Evolutionary conservation across 2,888 invertebrate species (phyloP).

Genomic region (Deilephila elpenor): DNA sequence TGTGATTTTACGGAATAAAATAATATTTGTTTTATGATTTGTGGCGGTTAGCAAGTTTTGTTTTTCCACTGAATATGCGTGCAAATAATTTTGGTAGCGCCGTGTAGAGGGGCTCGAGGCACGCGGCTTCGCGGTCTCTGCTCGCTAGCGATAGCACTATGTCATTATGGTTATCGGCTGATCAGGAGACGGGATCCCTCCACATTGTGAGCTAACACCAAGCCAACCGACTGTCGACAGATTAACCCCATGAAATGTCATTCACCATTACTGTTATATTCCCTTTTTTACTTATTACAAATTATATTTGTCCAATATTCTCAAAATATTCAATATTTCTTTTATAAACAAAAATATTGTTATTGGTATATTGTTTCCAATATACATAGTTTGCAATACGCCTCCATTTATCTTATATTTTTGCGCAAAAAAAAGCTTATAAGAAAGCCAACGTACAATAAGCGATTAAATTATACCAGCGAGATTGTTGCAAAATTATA

Average conservation of each 20-base stretch:
- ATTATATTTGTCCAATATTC: not conserved
- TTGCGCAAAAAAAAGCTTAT: not conserved
- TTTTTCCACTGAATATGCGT: not conserved
- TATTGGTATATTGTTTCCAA: not conserved
- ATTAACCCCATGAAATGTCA: conserved; percentile 27
- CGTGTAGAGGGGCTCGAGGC: not conserved
- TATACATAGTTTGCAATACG: not conserved
- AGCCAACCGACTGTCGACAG: conserved; percentile 32
- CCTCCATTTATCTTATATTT: not conserved
- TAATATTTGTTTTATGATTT: not conserved
- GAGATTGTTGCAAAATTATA: conserved; percentile 22
- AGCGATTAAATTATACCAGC: conserved; percentile 16
- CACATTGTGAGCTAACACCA: conserved; percentile 32
- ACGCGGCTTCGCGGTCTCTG: conserved; percentile 43
- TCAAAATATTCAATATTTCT: not conserved
- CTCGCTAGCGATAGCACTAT: conserved; percentile 52
- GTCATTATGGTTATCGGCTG: conserved; percentile 56
- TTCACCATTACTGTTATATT: not conserved
- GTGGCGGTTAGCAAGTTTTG: not conserved
- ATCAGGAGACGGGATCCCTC: conserved; percentile 42
- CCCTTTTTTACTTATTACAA: not conserved
- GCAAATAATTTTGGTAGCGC: conserved; percentile 26
- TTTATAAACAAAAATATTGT: not conserved
- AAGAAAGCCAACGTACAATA: not conserved
- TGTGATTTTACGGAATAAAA: too few relatives aligned